Base-by-base conservation (phyloP, 2,113 vertebrate genomes). In the Zapus hudsonius region DNA sequence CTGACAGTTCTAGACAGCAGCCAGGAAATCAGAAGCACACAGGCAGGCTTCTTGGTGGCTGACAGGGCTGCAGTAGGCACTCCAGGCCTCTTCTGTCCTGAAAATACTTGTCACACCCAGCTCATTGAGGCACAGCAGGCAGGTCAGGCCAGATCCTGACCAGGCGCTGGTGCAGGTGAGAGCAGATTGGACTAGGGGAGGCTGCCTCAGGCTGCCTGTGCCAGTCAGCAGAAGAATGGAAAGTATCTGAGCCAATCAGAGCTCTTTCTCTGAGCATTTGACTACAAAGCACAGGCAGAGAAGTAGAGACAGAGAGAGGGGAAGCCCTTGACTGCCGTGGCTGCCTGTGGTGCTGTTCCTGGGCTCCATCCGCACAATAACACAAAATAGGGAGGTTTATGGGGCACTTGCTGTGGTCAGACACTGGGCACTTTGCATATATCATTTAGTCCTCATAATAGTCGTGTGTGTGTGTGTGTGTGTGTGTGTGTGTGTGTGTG, bases 161-260 rank as follows among this genome's bases (percentile, higher is more conserved):
- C 25, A 2, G 29, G 7, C 57, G 79, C 7, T 87, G 40, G 27
- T 2, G 13, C 2, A 13, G 0, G 1, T 19, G 16, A 31, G n/a
- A 82, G 86, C 64, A 55, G 73, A 82, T 33, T 63, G 79, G 40
- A 47, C 8, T 0, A 73, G 74, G 61, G 47, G 15, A 33, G 20
- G 70, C 29, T 0, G 0, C 17, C 25, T 16, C 16, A 7, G 8
- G 8, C 72, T 33, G 52, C 40, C 61, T n/a, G 63, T 9, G 78
- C 36, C 70, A 80, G 2, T 42, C 70, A 80, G 2, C 66, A 19
- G 29, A 79, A 44, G 40, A 55, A 29, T 22, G 15, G 78, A 69
- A 63, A 75, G 29, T 29, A 42, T 57, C 66, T 81, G 11, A 59
- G 57, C 29, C 31, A 36, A 15, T 83, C 70, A 38, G 81, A 83